These are phyloP conservation scores for Eupithecia exiguata DNA, from an alignment of 2,888 invertebrate species.

Conservation along the genomic window DNA sequence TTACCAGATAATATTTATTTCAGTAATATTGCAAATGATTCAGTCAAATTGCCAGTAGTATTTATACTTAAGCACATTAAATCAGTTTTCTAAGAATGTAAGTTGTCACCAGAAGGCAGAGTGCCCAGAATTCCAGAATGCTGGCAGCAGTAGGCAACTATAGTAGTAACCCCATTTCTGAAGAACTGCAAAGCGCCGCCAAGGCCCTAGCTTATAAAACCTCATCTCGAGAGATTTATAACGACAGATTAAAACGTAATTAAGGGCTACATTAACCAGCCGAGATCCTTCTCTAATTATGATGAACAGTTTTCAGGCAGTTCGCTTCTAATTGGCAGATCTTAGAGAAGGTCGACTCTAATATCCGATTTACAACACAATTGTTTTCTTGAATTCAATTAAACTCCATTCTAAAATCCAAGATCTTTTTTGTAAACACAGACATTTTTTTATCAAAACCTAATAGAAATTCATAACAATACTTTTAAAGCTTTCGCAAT, in stretches of 20 bases:
- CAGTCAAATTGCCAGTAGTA: too few species aligned
- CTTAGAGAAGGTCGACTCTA: not conserved
- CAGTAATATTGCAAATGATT: too few species aligned
- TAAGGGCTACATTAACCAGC: constrained; percentile 33
- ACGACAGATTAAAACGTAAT: constrained; percentile 36
- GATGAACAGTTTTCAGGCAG: constrained; percentile 18
- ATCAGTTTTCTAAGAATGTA: too few species aligned
- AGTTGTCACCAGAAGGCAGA: too few species aligned
- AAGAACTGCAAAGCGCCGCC: not conserved
- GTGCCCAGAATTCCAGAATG: too few species aligned
- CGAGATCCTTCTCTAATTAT: constrained; percentile 35
- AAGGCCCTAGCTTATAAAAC: constrained; percentile 9
- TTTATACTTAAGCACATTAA: too few species aligned
- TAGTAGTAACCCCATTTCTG: not conserved
- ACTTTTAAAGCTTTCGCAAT: too few species aligned
- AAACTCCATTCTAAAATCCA: not conserved
- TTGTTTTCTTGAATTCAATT: constrained; percentile 3
- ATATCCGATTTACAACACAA: not conserved
- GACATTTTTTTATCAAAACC: too few species aligned
- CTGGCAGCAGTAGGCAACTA: not conserved
- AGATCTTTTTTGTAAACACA: too few species aligned
- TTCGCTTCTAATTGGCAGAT: constrained; percentile 11
- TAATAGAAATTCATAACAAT: too few species aligned
- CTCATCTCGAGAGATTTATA: constrained; percentile 18
- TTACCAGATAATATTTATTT: too few species aligned